Evolutionary conservation across 2,888 invertebrate genomes (phyloP).

Genomic region (Mycalesis mineus): DNA sequence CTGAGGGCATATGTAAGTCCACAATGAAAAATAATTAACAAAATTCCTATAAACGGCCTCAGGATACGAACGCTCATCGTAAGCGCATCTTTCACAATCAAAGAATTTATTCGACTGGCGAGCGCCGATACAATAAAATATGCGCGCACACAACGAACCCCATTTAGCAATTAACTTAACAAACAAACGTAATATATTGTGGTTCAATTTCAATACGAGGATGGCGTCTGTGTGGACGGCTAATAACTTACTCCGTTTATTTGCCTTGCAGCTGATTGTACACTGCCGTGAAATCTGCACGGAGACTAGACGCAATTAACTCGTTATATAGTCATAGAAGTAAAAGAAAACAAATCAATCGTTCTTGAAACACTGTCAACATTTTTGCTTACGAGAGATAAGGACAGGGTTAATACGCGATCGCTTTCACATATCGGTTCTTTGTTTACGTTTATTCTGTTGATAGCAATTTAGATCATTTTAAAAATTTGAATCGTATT

Average conservation of each 20-base stretch:
- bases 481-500: no score
- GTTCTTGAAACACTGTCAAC: no score
- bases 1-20: not conserved
- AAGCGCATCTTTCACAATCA: constrained; percentile 73
- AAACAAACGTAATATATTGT: constrained; percentile 78
- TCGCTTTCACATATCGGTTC: no score
- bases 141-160: constrained; percentile 68
- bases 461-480: no score
- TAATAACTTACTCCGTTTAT: constrained; percentile 47
- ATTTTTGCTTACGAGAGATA: no score
- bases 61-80: constrained; percentile 37
- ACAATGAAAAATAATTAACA: constrained; percentile 22
- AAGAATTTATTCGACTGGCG: constrained; percentile 54
- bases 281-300: not conserved
- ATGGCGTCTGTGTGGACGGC: constrained; percentile 51
- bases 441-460: no score
- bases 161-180: constrained; percentile 79
- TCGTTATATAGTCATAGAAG: no score
- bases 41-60: constrained; percentile 20
- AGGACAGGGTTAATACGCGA: no score
- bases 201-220: constrained; percentile 73
- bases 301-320: not conserved
- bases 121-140: constrained; percentile 65
- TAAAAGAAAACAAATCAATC: no score
- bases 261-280: constrained; percentile 33